Base-by-base conservation (phyloP, 2,113 vertebrate species). In the Perca schrenkii region DNA sequence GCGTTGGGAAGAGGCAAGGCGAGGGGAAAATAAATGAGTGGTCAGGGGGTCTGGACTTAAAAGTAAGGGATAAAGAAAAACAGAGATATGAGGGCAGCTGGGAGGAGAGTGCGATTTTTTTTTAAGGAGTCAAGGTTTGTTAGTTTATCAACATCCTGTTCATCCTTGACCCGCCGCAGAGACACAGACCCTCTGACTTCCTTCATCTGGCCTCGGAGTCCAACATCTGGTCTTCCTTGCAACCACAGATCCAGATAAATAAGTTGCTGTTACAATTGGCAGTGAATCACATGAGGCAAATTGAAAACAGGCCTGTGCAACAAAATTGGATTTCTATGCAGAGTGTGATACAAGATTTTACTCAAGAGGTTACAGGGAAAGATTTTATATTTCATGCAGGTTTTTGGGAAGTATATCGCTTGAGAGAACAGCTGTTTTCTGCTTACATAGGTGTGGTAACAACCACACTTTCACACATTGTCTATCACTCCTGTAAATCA, bases 91-190 rank as follows among this genome's bases (percentile, higher is more conserved):
- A 78, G 40, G 25, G 36, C 46, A 71, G 70, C 31, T 53, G 54
- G 19, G 52, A 63, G 25, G 15, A 15, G 25, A 31, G 50, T 3
- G 7, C 36, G 16, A 6, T 25, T 68, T 31, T 64, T 64, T 67
- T 63, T 28, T 53, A 60, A 31, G 16, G 47, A 78, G 49, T 66
- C 69, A 22, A 28, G 70, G 74, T 87, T 85, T 89, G 70, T 87
- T 86, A 56, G 83, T 90, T 77, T 63, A 82, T 89, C 87, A 77
- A 89, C 90, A 84, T 94, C 89, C 93, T 93, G 88, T 84, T 80
- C 85, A 83, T 90, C 86, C 46, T 43, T 80, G 90, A 91, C 85
- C 86, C 12, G 15, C 65, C 43, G 46, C 69, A 75, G 83, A 86
- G 65, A 72, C 70, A 17, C 47, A 13, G 70, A 75, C 63, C 88